phyloP scores from a whole-genome alignment of 2,113 vertebrate species.

The Laterallus jamaicensis region DNA sequence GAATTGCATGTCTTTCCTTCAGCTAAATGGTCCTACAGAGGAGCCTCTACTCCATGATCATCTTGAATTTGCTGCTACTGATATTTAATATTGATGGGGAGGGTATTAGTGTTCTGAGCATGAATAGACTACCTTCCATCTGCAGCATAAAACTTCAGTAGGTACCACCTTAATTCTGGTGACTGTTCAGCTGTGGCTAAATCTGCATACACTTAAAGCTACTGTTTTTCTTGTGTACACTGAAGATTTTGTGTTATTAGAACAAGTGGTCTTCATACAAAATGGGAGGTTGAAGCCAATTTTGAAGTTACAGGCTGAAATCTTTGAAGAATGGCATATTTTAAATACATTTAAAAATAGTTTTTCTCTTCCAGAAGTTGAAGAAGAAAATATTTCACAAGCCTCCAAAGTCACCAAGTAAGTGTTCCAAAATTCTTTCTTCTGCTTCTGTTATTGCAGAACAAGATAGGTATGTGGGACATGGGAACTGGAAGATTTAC shows the following conservation, averaged over 20 bases:
- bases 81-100: not conserved
- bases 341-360: not conserved
- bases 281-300: not conserved
- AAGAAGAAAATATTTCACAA: conserved; percentile 76
- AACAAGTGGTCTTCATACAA: not conserved
- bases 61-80: not conserved
- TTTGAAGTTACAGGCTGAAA: not conserved
- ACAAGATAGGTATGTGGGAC: not conserved
- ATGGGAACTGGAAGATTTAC: not conserved
- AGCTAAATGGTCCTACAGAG: not conserved
- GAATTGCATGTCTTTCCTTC: not conserved
- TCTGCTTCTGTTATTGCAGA: not conserved
- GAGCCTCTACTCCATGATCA: not conserved
- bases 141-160: not conserved
- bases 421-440: conserved; percentile 49
- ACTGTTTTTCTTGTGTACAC: not conserved
- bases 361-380: conserved; percentile 76
- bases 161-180: not conserved
- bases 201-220: not conserved
- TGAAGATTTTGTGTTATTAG: not conserved
- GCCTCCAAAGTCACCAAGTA: conserved; percentile 85
- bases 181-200: not conserved
- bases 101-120: not conserved
- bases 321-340: not conserved
- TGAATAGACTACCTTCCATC: not conserved